These are phyloP conservation scores for Rhodophaea formosa DNA, from an alignment of 2,888 invertebrate species.

Conservation along the genomic window DNA sequence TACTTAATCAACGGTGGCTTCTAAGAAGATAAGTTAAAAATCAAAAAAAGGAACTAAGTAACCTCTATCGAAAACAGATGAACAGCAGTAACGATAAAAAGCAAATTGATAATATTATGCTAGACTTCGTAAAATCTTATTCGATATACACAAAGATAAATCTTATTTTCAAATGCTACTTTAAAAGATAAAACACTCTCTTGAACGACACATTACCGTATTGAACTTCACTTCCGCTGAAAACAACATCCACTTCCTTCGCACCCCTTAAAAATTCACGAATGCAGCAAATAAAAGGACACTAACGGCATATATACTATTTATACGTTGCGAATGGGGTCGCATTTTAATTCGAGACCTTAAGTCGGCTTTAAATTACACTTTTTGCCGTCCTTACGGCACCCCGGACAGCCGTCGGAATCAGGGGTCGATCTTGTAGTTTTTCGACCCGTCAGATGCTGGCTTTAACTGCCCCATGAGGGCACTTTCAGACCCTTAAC, in stretches of 20 bases:
- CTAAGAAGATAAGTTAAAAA: no score
- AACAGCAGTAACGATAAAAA: no score
- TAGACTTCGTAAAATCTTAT: no score
- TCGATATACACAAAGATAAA: no score
- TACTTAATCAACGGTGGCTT: no score
- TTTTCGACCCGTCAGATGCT: conserved; percentile 73
- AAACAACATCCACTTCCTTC: not conserved
- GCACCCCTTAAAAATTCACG: conserved; percentile 17
- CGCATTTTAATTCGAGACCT: conserved; percentile 78
- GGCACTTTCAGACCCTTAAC: conserved; percentile 80
- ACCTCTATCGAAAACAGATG: no score
- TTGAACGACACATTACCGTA: not conserved
- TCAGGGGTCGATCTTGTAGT: conserved; percentile 67
- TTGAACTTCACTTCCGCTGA: not conserved
- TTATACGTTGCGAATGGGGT: conserved; percentile 9
- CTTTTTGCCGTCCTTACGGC: conserved; percentile 75
- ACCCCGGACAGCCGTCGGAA: conserved; percentile 70
- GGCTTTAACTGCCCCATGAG: conserved; percentile 81
- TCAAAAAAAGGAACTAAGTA: no score
- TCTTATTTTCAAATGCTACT: no score
- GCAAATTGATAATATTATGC: no score
- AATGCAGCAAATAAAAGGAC: conserved; percentile 25
- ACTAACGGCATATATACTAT: conserved; percentile 16
- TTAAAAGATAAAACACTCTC: not conserved
- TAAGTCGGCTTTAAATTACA: conserved; percentile 80